Evolutionary conservation across 2,113 vertebrate species (phyloP), one percentile per base, ranked within the genome.

Genomic region (Anguilla rostrata): DNA sequence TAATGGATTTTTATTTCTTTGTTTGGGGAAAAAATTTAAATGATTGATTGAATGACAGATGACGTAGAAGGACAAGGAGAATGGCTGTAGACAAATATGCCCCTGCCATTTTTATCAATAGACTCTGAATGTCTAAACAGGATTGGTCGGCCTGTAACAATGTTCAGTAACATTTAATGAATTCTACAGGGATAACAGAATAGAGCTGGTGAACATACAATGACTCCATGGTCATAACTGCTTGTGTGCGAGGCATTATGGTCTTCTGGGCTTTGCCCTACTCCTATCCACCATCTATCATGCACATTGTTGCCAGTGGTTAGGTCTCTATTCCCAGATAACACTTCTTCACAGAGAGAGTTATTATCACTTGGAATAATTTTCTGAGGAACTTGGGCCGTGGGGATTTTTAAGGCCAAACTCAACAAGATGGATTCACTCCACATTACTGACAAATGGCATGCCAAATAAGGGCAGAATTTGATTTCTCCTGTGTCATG

Each of bases 151-250:
- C 75, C 46, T 79, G 16, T 80, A 85, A 85, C 39, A 46, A 80
- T 56, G 80, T 49, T n/a, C 78, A 16, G 22, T 29, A 85, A 85
- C 46, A 79, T n/a, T 46, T 20, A 26, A 16, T 80, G 78, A 53
- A 85, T 85, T 81, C 75, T 78, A 78, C 29, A n/a, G 84, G 80
- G 57, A 34, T 60, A 80, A 71, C 53, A 60, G 7, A 60, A 53
- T 20, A 60, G 26, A 22, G 46, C 16, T n/a, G 18, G 78, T 56
- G 84, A 41, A 20, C 75, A 85, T 81, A 18, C n/a, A 34, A n/a
- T 41, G 60, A 26, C 60, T 63, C 60, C 60, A 26, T 63, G 22
- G 60, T 26, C 18, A 63, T 63, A 63, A 20, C 18, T 26, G 60
- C 60, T 63, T 26, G 5, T 22, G 60, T 26, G 20, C 60, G 22